A percentile compares a stretch with the other conserved stretches of the same genome.
phyloP scores from a whole-genome alignment of 1,140 invertebrate species.

The Gonioctena quinquepunctata region DNA sequence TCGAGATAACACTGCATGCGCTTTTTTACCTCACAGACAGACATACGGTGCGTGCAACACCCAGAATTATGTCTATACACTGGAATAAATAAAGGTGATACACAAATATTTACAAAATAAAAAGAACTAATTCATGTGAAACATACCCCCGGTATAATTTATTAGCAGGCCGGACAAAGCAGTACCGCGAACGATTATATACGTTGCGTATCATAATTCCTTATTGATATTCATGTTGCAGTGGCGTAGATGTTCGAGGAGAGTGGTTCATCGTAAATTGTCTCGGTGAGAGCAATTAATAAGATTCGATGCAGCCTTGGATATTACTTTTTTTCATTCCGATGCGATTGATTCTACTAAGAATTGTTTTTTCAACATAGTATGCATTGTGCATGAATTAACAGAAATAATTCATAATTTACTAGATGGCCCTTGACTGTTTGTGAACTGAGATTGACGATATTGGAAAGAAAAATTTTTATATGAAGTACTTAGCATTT shows the following conservation, averaged over 20 bases:
- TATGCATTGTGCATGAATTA: too few relatives aligned
- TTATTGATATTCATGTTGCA: slow-evolving; percentile 46
- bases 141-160: slow-evolving; percentile 40
- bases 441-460: too few relatives aligned
- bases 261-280: slow-evolving; percentile 1
- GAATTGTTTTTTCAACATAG: too few relatives aligned
- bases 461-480: too few relatives aligned
- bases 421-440: too few relatives aligned
- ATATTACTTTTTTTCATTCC: too few relatives aligned
- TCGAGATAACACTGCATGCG: background rate
- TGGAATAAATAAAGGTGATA: slow-evolving; percentile 48
- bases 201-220: slow-evolving; percentile 45
- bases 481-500: too few relatives aligned
- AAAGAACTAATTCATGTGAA: slow-evolving; percentile 39
- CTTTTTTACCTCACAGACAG: background rate
- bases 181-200: slow-evolving; percentile 47
- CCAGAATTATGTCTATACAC: slow-evolving; percentile 35
- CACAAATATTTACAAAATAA: slow-evolving; percentile 47
- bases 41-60: slow-evolving; percentile 33
- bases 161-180: slow-evolving; percentile 44
- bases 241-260: slow-evolving; percentile 37
- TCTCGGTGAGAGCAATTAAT: slow-evolving; percentile 7
- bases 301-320: too few relatives aligned
- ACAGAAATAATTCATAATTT: too few relatives aligned
- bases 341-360: too few relatives aligned